phyloP scores from a whole-genome alignment of 2,797 vertebrate genomes.

The Takifugu rubripes region DNA sequence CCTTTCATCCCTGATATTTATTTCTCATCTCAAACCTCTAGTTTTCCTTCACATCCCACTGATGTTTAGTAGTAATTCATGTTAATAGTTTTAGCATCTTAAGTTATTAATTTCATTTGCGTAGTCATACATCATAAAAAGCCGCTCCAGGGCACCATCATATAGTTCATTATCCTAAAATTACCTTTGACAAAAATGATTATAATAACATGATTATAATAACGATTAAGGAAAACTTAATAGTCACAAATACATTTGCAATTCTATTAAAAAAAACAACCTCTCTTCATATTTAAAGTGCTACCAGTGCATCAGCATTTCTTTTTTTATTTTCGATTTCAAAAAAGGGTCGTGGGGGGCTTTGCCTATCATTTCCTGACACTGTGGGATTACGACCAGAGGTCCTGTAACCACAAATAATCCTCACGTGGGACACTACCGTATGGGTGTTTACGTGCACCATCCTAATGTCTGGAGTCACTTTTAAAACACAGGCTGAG shows the following conservation, averaged over 20 bases:
- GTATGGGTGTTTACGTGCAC: constrained; percentile 25
- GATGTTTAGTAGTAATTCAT: background rate
- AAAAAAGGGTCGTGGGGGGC: constrained; percentile 2
- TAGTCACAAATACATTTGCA: too few relatives aligned
- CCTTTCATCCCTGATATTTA: too few relatives aligned
- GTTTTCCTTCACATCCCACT: too few relatives aligned
- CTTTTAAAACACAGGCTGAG: constrained; percentile 26
- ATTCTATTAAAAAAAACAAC: too few relatives aligned
- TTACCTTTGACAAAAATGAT: background rate
- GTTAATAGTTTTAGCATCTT: background rate
- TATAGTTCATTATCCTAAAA: background rate
- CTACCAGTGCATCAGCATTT: too few relatives aligned
- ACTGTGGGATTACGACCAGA: constrained; percentile 29
- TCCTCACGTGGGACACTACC: constrained; percentile 33
- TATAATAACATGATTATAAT: too few relatives aligned
- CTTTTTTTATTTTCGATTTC: background rate
- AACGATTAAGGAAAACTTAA: too few relatives aligned
- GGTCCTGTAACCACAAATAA: constrained; percentile 36
- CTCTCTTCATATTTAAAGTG: too few relatives aligned
- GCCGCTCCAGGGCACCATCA: too few relatives aligned
- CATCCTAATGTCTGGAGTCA: constrained; percentile 14
- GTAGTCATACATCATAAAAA: too few relatives aligned
- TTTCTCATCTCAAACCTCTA: too few relatives aligned
- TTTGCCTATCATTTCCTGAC: constrained; percentile 20
- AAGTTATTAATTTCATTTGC: too few relatives aligned